Evolutionary conservation across 2,888 invertebrate species (phyloP), one percentile per base, ranked within the genome.

Genomic region (Meandrusa payeni): DNA sequence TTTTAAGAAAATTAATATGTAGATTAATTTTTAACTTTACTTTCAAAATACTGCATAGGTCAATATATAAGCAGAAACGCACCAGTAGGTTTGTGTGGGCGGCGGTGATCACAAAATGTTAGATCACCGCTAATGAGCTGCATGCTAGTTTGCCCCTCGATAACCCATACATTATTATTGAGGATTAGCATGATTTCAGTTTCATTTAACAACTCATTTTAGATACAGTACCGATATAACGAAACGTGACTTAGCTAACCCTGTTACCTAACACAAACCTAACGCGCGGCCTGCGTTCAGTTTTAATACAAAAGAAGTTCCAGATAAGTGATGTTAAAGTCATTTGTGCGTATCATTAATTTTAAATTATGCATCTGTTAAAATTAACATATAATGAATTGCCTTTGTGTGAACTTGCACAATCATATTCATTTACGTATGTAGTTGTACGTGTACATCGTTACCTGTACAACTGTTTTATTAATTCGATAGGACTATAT

Each of bases 191-290:
- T n/a, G n/a, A n/a, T n/a, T n/a, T 40, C 3, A 17, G 17, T 7
- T 37, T 55, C 51, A 44, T 55, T 78, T 79, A 65, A n/a, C n/a
- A n/a, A 68, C 69, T 70, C 69, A 77, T 65, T 70, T 69, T 61
- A 74, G 71, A 78, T 76, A 71, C 59, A 48, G 62, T 62, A 64
- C 63, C 62, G 76, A 78, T 78, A 76, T 56, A 70, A 55, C 56
- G 63, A 64, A 76, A 69, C 83, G 81, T 83, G 82, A 82, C 77
- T 77, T 72, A 68, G 68, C 70, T 70, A 75, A 80, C 68, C 68
- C 60, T 55, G 68, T 80, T 76, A 70, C 72, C 69, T 73, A 76
- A 76, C 59, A 64, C 62, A 64, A 69, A 22, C 26, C 32, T 12
- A 48, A 41, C 64, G 63, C 64, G 62, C 64, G 66, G 68, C 69